phyloP scores from a whole-genome alignment of 2,113 vertebrate species.

The Laticauda laticaudata region DNA sequence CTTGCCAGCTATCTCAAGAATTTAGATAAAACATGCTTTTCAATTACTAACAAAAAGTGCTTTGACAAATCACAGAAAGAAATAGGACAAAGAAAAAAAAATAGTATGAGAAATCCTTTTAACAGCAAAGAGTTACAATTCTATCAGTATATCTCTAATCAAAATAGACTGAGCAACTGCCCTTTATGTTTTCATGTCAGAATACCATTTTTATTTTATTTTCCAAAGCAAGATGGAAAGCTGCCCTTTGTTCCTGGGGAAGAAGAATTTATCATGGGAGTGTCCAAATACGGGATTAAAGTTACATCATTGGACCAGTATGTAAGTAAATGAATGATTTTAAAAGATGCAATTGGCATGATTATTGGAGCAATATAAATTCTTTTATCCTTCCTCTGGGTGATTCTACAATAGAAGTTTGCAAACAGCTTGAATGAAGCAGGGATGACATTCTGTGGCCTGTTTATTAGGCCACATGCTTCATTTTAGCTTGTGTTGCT shows the following conservation, averaged over 20 bases:
- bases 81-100: neutral
- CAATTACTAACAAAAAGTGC: neutral
- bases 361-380: neutral
- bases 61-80: neutral
- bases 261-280: constrained; percentile 91
- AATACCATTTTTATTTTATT: constrained; percentile 55
- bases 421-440: neutral
- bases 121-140: neutral
- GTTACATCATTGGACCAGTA: constrained; percentile 90
- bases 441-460: neutral
- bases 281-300: constrained; percentile 96
- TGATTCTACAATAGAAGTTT: neutral
- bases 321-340: constrained; percentile 77
- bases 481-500: neutral
- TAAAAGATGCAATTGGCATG: neutral
- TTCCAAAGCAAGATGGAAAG: constrained; percentile 93
- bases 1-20: neutral
- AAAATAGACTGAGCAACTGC: neutral
- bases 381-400: neutral
- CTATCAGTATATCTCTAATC: neutral
- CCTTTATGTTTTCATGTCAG: constrained; percentile 25
- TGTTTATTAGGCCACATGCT: neutral
- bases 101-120: neutral
- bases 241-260: constrained; percentile 92
- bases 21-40: neutral